phyloP scores from a whole-genome alignment of 2,113 vertebrate genomes.

The Albula glossodonta region DNA sequence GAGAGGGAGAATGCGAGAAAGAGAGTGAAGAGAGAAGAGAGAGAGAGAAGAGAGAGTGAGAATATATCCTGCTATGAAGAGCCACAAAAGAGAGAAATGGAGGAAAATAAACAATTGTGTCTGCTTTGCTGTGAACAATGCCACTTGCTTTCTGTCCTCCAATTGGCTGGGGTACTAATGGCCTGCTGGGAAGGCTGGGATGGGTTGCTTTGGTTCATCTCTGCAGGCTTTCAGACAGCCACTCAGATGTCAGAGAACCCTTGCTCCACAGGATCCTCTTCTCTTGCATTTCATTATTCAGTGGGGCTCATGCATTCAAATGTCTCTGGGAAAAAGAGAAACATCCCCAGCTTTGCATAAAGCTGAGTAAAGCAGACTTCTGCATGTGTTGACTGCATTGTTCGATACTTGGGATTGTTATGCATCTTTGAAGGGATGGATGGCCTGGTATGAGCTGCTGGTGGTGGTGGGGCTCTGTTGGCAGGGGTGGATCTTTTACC shows the following conservation, averaged over 20 bases:
- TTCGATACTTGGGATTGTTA: constrained; percentile 47
- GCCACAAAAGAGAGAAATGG: background rate
- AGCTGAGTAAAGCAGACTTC: constrained; percentile 59
- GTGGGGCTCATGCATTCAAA: constrained; percentile 55
- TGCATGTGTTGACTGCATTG: constrained; percentile 47
- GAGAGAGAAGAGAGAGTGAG: constrained; percentile 22
- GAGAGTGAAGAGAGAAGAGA: background rate
- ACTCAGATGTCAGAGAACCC: constrained; percentile 65
- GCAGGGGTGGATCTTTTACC: constrained; percentile 6
- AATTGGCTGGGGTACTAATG: constrained; percentile 58
- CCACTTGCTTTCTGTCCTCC: constrained; percentile 47
- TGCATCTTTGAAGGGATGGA: constrained; percentile 32
- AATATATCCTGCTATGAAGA: too few relatives aligned
- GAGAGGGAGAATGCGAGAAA: background rate
- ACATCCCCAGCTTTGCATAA: constrained; percentile 43
- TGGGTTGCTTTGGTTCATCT: constrained; percentile 56
- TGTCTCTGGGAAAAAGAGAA: constrained; percentile 50
- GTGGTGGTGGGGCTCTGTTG: background rate
- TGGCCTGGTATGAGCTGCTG: background rate
- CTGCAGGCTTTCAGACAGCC: constrained; percentile 62
- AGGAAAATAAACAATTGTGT: constrained; percentile 55
- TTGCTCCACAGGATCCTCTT: constrained; percentile 45
- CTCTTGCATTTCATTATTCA: constrained; percentile 63
- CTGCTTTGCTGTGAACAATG: constrained; percentile 65
- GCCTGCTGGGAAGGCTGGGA: constrained; percentile 60